Evolutionary conservation across 2,113 vertebrate species (phyloP), one percentile per base, ranked within the genome.

Genomic region (Alaudala cheleensis): DNA sequence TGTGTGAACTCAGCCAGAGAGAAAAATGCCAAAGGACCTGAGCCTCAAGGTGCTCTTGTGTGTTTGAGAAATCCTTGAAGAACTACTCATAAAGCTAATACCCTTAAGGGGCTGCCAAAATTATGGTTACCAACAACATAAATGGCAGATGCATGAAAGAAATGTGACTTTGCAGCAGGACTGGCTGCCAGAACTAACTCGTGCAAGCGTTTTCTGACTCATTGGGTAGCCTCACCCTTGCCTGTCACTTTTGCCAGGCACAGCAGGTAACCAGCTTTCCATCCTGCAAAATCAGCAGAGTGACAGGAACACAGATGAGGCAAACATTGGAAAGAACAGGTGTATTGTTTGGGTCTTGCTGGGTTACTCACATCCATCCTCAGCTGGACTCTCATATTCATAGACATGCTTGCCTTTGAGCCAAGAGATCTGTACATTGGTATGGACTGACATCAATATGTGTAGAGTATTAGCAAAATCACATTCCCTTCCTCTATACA

Each of bases 371-470:
- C 33, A 72, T 88, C 53, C 62, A 58, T 18, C 29, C 64, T 87
- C 56, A 87, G 25, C 70, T 34, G 51, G 22, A 45, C 22, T 77
- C 14, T 56, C 12, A 20, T 1, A 28, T 4, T 11, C 2, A 23
- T 19, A 54, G 89, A 25, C 11, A 33, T 31, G 14, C 23, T 28
- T 74, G 15, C 18, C 50, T 89, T 60, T 66, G 39, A 81, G 56
- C 31, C 47, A 62, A 66, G 56, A 84, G 40, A n/a, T 34, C 34
- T 40, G 10, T 49, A 53, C 18, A 3, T 28, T 45, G 34, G 22
- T 66, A 21, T 21, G 45, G 39, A 66, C 6, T 0, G 0, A 34
- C 40, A 49, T 51, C 7, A 53, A 1, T 29, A 40, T 5, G 5
- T 65, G 54, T 49, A 72, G 18, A 3, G 16, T 53, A 31, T 65